Evolutionary conservation across 2,113 vertebrate genomes (phyloP), one percentile per base, ranked within the genome.

Genomic region (Hippocampus guttulatus): DNA sequence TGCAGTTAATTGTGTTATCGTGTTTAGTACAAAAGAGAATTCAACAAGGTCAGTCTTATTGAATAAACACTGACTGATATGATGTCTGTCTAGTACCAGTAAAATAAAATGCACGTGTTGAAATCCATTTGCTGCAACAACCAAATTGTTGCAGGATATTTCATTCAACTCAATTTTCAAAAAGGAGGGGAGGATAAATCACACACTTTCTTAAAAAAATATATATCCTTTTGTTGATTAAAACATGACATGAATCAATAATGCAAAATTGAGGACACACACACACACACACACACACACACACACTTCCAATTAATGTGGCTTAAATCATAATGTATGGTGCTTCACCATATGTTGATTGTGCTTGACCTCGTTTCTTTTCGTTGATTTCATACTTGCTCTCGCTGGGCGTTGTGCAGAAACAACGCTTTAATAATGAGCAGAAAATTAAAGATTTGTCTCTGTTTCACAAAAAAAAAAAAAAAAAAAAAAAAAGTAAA

Each of bases 311-410:
- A 74, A 54, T 85, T 73, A 81, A 78, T 79, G 69, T 73, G 66
- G 27, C 61, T 64, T 68, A 71, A 77, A 85, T 81, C 66, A 83
- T 83, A 69, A 79, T 80, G 70, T 14, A 76, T 71, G 62, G 27
- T 67, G 63, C 67, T n/a, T 47, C 64, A 30, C 68, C 52, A 45
- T 70, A 83, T 84, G 78, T 38, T 75, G 78, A 33, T 11, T 47
- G 63, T 60, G 62, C 63, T 41, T 86, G 83, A 82, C 83, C 84
- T 80, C 52, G 0, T 80, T 83, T 84, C 58, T 71, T 41, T 58
- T 16, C 40, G 15, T 76, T 76, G 70, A 55, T n/a, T 68, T 20
- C 20, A 2, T 55, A 30, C 49, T 27, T 67, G 38, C 16, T 38
- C 5, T 38, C 25, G 12, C 25, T 58, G n/a, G 45, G 12, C 14